Base-by-base conservation (phyloP, 2,888 invertebrate genomes). In the Onthophagus sagittarius region DNA sequence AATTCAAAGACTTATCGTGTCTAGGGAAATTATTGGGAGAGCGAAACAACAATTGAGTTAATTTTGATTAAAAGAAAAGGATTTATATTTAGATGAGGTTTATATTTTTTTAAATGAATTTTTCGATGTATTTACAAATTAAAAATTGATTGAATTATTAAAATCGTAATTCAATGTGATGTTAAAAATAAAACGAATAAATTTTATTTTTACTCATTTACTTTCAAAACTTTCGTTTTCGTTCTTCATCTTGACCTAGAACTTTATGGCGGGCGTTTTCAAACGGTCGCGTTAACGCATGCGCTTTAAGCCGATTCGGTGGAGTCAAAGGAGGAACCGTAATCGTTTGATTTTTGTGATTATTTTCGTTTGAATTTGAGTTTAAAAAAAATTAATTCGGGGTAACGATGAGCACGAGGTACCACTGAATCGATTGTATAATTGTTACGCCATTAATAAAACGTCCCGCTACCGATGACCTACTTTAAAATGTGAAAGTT, bases 1-100 rank as follows among this genome's bases (percentile, higher is more conserved):
- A 86, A 98, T 99, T 83, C 99, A 99, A 86, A 90, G 97, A 76
- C 85, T 98, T 63, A 97, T 99, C 79, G 96, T 99, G 81, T 94
- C 97, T 0, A 89, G 94, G 78, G 90, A 91, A 78, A 78, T 93
- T 13, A 80, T 92, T 23, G 87, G 86, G 6, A 71, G 23, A 69
- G 73, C 71, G 31, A 73, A 74, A 33, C 67, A 74, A 33, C 67
- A 67, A 2, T 7, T 23, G 67, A 67, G 67, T 67, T 67, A 67
- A 67, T 67, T 23, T 67, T 67, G 23, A 53, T 53, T 1, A 4
- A 53, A 4, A 53, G 2, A 7, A 7, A 53, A 53, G 7, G 39
- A 7, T 53, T 33, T 33, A 33, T 33, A 33, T 65, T 65, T 5
- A 67, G n/a, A 23, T 31, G 32, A 31, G 2, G n/a, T 67, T 15